Evolutionary conservation across 2,888 invertebrate species (phyloP).

Genomic region (Lasioglossum figueresi): DNA sequence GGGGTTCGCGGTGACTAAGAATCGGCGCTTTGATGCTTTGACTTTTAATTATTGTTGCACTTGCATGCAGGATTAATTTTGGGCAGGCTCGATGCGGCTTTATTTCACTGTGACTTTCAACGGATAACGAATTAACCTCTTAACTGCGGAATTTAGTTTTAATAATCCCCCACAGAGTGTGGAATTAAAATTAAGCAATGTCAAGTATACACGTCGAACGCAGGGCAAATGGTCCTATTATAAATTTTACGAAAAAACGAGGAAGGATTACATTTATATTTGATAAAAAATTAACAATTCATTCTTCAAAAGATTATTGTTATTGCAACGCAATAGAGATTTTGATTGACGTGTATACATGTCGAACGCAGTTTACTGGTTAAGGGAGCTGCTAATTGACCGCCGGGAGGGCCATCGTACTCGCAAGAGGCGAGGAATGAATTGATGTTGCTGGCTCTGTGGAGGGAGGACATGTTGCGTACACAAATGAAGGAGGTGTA

Average conservation of each 20-base stretch:
- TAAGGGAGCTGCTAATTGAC: constrained; percentile 60
- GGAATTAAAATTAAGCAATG: too few species aligned
- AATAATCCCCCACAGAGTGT: too few species aligned
- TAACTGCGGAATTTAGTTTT: too few species aligned
- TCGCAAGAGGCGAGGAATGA: constrained; percentile 39
- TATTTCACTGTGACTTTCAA: constrained; percentile 29
- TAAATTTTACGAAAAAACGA: too few species aligned
- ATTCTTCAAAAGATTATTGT: too few species aligned
- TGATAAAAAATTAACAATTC: too few species aligned
- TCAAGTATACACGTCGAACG: too few species aligned
- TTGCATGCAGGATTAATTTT: constrained; percentile 29
- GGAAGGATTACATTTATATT: too few species aligned
- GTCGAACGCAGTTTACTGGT: too few species aligned
- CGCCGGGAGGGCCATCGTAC: constrained; percentile 37
- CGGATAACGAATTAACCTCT: constrained; percentile 56
- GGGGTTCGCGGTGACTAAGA: neutral
- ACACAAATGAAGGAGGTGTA: constrained; percentile 64
- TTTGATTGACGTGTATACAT: too few species aligned
- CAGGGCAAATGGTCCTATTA: too few species aligned
- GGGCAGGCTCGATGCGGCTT: neutral
- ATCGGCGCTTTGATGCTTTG: neutral
- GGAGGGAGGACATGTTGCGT: constrained; percentile 70
- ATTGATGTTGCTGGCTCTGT: constrained; percentile 50
- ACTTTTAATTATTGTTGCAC: constrained; percentile 29
- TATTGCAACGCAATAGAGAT: too few species aligned